These are phyloP conservation scores for Donacobius atricapilla DNA, from an alignment of 2,113 vertebrate genomes.

Conservation along the genomic window DNA sequence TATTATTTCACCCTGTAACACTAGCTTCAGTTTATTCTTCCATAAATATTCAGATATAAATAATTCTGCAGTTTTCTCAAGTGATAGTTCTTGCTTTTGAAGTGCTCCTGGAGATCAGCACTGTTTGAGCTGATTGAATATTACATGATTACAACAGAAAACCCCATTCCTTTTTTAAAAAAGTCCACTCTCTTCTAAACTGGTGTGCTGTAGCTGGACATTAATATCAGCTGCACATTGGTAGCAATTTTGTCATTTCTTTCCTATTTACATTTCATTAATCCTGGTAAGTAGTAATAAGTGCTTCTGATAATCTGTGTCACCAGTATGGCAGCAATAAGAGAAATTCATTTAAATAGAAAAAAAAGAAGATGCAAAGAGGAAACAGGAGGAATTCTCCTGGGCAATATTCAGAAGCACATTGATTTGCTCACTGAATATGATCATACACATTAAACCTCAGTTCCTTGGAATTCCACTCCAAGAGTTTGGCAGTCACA, in stretches of 20 bases:
- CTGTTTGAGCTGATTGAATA: not conserved
- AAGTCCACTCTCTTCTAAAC: not conserved
- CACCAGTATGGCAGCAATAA: not conserved
- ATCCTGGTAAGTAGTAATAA: not conserved
- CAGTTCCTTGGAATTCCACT: conserved; percentile 36
- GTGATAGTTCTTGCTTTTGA: not conserved
- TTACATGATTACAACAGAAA: not conserved
- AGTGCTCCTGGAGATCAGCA: not conserved
- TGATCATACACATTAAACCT: not conserved
- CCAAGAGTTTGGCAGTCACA: not conserved
- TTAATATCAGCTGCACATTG: not conserved
- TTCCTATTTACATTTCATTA: not conserved
- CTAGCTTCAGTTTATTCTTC: not conserved
- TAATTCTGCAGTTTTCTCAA: not conserved
- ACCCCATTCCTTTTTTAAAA: not conserved
- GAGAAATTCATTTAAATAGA: not conserved
- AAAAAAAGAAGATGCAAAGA: not conserved
- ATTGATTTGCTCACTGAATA: conserved; percentile 30
- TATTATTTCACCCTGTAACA: not conserved
- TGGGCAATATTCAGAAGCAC: not conserved
- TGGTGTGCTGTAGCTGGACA: not conserved
- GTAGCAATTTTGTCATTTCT: not conserved
- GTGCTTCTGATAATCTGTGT: not conserved
- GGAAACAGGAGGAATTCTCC: not conserved
- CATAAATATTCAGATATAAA: not conserved